A percentile compares a stretch with the other conserved stretches of the same genome.
These are phyloP conservation scores for Neopipo cinnamomea DNA, from an alignment of 2,113 vertebrate species.

Conservation along the genomic window DNA sequence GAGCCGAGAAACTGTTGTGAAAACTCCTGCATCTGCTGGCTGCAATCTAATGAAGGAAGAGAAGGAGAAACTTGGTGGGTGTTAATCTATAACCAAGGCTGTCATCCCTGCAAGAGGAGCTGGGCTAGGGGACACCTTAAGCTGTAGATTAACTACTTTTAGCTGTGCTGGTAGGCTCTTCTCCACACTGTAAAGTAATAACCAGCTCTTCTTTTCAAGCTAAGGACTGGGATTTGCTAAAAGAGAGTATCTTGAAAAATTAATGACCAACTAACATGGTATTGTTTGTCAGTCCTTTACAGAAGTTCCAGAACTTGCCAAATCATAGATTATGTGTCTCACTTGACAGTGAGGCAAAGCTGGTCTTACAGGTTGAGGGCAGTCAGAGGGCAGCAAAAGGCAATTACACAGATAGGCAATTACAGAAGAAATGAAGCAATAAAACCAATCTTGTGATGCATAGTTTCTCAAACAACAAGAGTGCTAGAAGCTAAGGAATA, in stretches of 20 bases:
- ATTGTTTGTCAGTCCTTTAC: not conserved
- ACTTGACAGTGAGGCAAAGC: not conserved
- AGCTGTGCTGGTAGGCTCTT: not conserved
- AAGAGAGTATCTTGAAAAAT: not conserved
- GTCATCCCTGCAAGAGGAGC: not conserved
- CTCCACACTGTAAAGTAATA: not conserved
- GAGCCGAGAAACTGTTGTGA: not conserved
- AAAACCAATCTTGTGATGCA: not conserved
- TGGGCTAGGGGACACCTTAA: not conserved
- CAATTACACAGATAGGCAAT: not conserved
- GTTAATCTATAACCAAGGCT: not conserved
- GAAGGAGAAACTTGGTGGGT: not conserved
- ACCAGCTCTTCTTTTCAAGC: not conserved
- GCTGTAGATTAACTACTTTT: not conserved
- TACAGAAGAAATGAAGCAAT: not conserved
- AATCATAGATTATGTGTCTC: not conserved
- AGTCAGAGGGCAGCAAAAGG: not conserved
- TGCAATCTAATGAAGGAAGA: rapidly evolving
- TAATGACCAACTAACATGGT: not conserved
- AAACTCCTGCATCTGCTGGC: not conserved
- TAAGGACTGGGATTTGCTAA: not conserved
- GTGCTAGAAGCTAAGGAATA: not conserved
- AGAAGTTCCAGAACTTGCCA: not conserved
- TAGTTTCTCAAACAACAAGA: not conserved
- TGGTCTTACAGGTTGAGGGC: not conserved